Percentiles rank a stretch among this genome's conserved stretches.
These are phyloP conservation scores for Drosophila erecta DNA, from an alignment of 1,140 invertebrate genomes.

Conservation along the genomic window DNA sequence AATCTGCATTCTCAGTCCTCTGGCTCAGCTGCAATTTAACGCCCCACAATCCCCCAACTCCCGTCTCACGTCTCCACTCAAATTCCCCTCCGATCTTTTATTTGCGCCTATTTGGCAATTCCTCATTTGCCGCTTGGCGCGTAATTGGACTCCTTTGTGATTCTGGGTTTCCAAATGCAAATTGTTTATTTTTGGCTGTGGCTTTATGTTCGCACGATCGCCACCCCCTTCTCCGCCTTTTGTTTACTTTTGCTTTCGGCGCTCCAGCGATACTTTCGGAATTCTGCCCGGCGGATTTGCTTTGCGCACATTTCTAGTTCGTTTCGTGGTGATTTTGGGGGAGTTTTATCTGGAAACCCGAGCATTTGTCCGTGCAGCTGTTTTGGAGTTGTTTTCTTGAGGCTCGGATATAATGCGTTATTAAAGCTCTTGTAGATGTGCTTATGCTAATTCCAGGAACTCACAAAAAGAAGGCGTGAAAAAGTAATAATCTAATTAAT, in stretches of 20 bases:
- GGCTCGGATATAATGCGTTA: slow-evolving; percentile 4
- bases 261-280: slow-evolving; percentile 27
- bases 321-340: slow-evolving; percentile 30
- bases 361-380: slow-evolving; percentile 64
- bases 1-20: slow-evolving; percentile 9
- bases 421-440: slow-evolving; percentile 17
- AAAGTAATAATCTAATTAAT: neutral
- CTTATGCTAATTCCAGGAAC: slow-evolving; percentile 35
- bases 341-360: slow-evolving; percentile 57
- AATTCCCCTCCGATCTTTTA: neutral
- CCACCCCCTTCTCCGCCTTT: slow-evolving; percentile 39
- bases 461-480: slow-evolving; percentile 9
- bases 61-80: neutral
- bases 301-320: slow-evolving; percentile 66
- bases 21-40: slow-evolving; percentile 38
- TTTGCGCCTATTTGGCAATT: slow-evolving; percentile 65
- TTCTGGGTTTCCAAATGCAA: slow-evolving; percentile 37
- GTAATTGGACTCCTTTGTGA: slow-evolving; percentile 69
- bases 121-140: slow-evolving; percentile 24
- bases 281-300: slow-evolving; percentile 16
- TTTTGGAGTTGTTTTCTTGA: slow-evolving; percentile 12
- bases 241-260: slow-evolving; percentile 65
- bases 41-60: slow-evolving; percentile 9
- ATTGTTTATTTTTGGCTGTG: slow-evolving; percentile 76
- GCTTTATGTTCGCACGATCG: slow-evolving; percentile 33